Conservation (phyloP, 1,140 invertebrate species). For the Drosophila navojoa region DNA sequence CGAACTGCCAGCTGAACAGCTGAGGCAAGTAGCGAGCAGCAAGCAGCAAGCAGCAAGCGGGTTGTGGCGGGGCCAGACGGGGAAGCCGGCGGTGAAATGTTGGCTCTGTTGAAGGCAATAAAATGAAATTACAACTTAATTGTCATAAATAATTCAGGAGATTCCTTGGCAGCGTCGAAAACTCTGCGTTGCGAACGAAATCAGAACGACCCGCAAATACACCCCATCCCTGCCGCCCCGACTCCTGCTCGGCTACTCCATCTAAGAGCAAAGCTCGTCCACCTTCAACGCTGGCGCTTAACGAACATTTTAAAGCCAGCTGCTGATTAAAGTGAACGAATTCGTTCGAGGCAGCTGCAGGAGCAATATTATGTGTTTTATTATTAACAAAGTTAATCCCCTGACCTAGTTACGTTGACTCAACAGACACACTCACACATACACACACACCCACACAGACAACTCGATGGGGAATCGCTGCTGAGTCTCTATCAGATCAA, state of each 20-base stretch:
- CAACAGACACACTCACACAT: constrained; percentile 16
- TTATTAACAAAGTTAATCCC: constrained; percentile 71
- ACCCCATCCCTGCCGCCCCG: not conserved
- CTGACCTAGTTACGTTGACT: constrained; percentile 62
- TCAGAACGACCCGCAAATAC: constrained; percentile 43
- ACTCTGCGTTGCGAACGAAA: constrained; percentile 44
- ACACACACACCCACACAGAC: constrained; percentile 15
- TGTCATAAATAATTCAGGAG: constrained; percentile 71
- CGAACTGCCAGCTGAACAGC: constrained; percentile 10
- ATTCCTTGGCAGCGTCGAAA: constrained; percentile 55
- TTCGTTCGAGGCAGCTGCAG: constrained; percentile 54
- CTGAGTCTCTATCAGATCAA: not conserved
- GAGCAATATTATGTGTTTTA: constrained; percentile 68
- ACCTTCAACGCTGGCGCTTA: constrained; percentile 31
- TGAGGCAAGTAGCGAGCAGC: not conserved
- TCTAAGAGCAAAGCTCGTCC: constrained; percentile 2
- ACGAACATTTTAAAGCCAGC: constrained; percentile 58
- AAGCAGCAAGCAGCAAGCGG: constrained; percentile 7
- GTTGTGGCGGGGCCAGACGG: not conserved
- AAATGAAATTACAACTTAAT: constrained; percentile 74
- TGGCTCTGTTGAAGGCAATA: constrained; percentile 66
- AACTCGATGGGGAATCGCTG: constrained; percentile 1
- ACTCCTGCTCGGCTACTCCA: not conserved
- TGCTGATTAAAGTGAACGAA: constrained; percentile 40
- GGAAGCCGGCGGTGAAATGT: constrained; percentile 56